Conservation (phyloP, 1,140 invertebrate genomes). For the Lepidotrigona ventralis region DNA sequence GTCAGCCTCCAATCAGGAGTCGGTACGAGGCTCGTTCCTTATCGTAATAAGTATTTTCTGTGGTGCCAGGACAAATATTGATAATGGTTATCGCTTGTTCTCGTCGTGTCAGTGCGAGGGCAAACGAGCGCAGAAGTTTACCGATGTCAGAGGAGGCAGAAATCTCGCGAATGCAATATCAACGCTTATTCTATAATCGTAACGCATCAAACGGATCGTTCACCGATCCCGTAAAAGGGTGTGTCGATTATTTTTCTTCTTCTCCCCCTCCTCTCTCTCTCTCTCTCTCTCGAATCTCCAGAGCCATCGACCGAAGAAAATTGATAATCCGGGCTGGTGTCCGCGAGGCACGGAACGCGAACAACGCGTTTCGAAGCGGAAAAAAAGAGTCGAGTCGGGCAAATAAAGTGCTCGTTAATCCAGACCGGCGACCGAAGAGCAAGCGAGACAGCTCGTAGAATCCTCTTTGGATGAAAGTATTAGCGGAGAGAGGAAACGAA, state of each 20-base stretch:
- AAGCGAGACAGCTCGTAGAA: conserved; percentile 26
- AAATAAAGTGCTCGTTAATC: conserved; percentile 59
- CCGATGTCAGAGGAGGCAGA: neutral
- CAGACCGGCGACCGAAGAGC: conserved; percentile 4
- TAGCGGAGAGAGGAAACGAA: conserved; percentile 54
- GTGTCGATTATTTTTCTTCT: neutral
- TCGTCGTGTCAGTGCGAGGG: neutral
- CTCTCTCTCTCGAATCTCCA: neutral
- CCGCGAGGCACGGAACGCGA: conserved; percentile 20
- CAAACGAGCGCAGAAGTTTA: neutral
- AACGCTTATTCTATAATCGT: neutral
- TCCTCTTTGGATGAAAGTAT: conserved; percentile 61
- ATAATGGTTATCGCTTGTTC: neutral
- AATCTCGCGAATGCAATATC: conserved; percentile 6
- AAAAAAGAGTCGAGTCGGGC: conserved; percentile 38
- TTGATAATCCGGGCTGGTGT: conserved; percentile 22
- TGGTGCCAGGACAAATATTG: neutral
- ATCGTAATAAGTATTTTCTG: neutral
- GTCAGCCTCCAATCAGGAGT: neutral
- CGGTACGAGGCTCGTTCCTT: neutral
- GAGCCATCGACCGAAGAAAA: conserved; percentile 26
- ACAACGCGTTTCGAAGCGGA: conserved; percentile 42
- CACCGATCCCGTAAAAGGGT: neutral
- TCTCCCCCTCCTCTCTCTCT: too few relatives aligned
- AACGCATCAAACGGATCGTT: neutral